Evolutionary conservation across 1,140 invertebrate genomes (phyloP).

Genomic region (Philotrypesis tridentata): DNA sequence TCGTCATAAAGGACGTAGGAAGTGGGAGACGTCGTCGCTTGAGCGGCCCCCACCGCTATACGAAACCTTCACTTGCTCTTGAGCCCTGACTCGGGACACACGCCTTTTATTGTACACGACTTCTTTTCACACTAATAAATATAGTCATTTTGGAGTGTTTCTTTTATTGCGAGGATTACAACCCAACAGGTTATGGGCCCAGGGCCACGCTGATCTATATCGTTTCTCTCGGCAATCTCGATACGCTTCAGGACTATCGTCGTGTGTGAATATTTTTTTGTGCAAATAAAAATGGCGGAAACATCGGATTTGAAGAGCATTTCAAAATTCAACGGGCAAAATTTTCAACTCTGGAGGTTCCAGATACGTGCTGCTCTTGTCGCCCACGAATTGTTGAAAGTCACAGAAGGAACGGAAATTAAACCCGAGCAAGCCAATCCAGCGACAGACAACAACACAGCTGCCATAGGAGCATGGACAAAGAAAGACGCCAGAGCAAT

Average conservation of each 20-base stretch:
- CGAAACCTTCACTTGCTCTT: no score
- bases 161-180: no score
- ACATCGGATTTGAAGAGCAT: constrained; percentile 28
- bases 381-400: constrained; percentile 31
- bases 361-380: constrained; percentile 9
- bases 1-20: no score
- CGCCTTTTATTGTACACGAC: no score
- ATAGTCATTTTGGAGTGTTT: no score
- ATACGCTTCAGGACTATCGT: no score
- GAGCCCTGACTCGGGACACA: no score
- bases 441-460: neutral
- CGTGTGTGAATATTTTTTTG: neutral
- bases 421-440: constrained; percentile 24
- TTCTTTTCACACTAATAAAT: no score
- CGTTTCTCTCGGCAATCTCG: no score
- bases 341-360: constrained; percentile 39
- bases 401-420: constrained; percentile 24
- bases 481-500: constrained; percentile 45
- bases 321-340: constrained; percentile 33
- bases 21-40: no score
- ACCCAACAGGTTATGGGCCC: constrained; percentile 23
- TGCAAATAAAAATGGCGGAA: constrained; percentile 26
- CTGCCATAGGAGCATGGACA: neutral
- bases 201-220: neutral
- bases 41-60: no score